Evolutionary conservation across 92 coral and sea anemone species (phyloP).

Genomic region (Isaurus tuberculatus): DNA sequence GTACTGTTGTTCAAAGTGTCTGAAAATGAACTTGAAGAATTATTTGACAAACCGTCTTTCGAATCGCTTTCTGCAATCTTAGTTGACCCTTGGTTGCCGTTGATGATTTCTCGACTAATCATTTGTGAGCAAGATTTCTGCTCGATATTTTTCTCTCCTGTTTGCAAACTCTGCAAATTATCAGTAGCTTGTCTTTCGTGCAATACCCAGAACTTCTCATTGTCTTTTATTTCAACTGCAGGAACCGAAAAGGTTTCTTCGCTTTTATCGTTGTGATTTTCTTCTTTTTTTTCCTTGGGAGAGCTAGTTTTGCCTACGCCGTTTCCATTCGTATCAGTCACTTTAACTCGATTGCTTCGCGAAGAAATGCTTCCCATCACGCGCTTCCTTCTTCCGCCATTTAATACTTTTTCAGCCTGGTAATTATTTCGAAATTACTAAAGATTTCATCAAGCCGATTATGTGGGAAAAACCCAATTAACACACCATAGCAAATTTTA

Average conservation of each 20-base stretch:
- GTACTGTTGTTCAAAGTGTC: background rate
- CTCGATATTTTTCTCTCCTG: slow-evolving; percentile 7
- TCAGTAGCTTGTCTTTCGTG: slow-evolving; percentile 58
- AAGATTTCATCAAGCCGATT: background rate
- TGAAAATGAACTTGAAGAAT: slow-evolving; percentile 1
- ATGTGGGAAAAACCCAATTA: background rate
- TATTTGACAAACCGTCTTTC: background rate
- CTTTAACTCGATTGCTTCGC: slow-evolving; percentile 6
- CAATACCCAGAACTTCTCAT: slow-evolving; percentile 79
- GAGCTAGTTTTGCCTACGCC: background rate
- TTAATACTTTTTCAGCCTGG: background rate
- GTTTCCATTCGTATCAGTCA: background rate
- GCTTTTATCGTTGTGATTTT: background rate
- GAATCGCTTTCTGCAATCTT: background rate
- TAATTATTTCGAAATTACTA: background rate
- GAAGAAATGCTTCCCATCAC: slow-evolving; percentile 31
- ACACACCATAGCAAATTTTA: background rate
- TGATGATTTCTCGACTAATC: background rate
- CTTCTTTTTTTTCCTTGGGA: background rate
- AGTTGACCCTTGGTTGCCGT: background rate
- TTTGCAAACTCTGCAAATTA: slow-evolving; percentile 47
- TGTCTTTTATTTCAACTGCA: slow-evolving; percentile 68
- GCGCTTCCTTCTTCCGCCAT: background rate
- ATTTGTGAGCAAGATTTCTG: background rate
- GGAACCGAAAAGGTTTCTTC: background rate